phyloP scores from a whole-genome alignment of 2,888 invertebrate genomes.

The Cylindroiulus punctatus region DNA sequence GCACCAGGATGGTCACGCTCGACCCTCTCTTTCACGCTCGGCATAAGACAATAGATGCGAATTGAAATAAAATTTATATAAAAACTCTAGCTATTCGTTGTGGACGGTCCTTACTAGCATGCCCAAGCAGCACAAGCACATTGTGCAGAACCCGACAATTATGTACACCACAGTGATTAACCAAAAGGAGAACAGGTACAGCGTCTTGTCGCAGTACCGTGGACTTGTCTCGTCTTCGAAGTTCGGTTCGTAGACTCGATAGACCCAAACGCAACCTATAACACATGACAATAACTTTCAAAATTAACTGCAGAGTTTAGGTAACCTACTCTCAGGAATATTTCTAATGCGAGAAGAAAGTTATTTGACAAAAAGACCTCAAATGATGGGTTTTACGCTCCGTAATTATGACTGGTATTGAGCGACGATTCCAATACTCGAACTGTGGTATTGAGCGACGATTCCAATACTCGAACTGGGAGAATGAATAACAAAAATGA shows the following conservation, averaged over 20 bases:
- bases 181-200: constrained; percentile 78
- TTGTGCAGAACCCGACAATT: constrained; percentile 69
- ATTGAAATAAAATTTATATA: not conserved
- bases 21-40: not conserved
- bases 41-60: not conserved
- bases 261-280: constrained; percentile 79
- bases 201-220: constrained; percentile 74
- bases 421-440: too few relatives aligned
- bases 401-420: too few relatives aligned
- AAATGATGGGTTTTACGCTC: too few relatives aligned
- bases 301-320: too few relatives aligned
- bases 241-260: constrained; percentile 74
- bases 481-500: too few relatives aligned
- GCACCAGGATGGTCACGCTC: not conserved
- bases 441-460: too few relatives aligned
- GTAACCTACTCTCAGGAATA: too few relatives aligned
- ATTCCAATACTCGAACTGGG: too few relatives aligned
- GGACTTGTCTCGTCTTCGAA: constrained; percentile 67
- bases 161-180: constrained; percentile 75
- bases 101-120: constrained; percentile 69
- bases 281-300: too few relatives aligned
- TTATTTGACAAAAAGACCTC: too few relatives aligned
- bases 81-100: constrained; percentile 59
- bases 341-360: too few relatives aligned
- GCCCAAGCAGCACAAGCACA: constrained; percentile 71